phyloP scores from a whole-genome alignment of 1,140 invertebrate species.

The Elymnias hypermnestra region DNA sequence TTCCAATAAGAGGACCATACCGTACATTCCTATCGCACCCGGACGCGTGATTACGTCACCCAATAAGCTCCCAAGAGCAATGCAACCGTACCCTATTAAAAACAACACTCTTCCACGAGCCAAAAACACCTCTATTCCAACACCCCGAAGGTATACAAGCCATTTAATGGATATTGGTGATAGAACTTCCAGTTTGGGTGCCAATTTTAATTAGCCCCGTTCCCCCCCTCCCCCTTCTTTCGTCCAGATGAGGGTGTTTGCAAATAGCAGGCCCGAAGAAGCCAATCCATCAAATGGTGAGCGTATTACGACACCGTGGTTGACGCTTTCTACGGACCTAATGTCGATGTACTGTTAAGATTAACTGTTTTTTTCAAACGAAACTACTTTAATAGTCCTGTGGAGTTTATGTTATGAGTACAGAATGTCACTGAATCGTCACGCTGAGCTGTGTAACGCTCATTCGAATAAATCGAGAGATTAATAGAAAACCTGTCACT shows the following conservation, averaged over 20 bases:
- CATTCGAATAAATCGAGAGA: no score
- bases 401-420: no score
- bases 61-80: constrained; percentile 45
- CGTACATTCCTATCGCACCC: constrained; percentile 26
- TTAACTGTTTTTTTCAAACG: no score
- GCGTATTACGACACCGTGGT: constrained; percentile 65
- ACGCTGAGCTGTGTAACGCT: no score
- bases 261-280: constrained; percentile 70
- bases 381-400: no score
- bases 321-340: constrained; percentile 42
- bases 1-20: constrained; percentile 31
- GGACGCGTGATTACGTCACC: constrained; percentile 39
- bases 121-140: constrained; percentile 24
- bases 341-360: not conserved
- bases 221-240: no score
- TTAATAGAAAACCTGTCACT: no score
- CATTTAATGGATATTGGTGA: constrained; percentile 22
- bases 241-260: constrained; percentile 68
- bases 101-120: constrained; percentile 10
- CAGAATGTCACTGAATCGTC: no score
- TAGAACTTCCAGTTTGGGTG: constrained; percentile 41
- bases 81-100: constrained; percentile 33
- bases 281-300: constrained; percentile 74
- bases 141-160: constrained; percentile 16
- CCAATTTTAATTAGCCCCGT: constrained; percentile 71